A percentile compares a stretch with the other conserved stretches of the same genome.
phyloP scores from a whole-genome alignment of 2,888 invertebrate species.

The Lycia hirtaria region DNA sequence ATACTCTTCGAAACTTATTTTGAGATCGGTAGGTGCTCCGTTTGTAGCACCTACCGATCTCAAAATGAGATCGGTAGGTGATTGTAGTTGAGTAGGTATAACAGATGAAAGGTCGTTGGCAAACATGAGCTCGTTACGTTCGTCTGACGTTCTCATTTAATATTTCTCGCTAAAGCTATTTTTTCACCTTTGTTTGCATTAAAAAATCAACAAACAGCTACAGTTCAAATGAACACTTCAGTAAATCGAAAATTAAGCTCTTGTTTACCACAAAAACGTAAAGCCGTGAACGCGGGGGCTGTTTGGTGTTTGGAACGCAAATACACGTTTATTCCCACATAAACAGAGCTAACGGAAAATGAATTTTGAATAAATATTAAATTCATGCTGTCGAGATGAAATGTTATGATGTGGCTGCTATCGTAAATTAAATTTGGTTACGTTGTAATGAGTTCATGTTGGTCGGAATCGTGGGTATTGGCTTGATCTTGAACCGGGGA shows the following conservation, averaged over 20 bases:
- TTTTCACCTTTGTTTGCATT: conserved; percentile 30
- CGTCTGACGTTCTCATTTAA: conserved; percentile 12
- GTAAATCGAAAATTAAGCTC: conserved; percentile 53
- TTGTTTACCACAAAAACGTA: conserved; percentile 50
- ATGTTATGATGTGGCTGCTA: conserved; percentile 75
- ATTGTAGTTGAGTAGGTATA: conserved; percentile 19
- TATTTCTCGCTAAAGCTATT: conserved; percentile 15
- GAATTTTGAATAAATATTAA: conserved; percentile 63
- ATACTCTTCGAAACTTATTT: conserved; percentile 34
- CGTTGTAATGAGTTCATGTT: conserved; percentile 80
- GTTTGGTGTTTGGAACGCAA: conserved; percentile 40
- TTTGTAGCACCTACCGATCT: too few relatives aligned
- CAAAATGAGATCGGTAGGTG: conserved; percentile 23
- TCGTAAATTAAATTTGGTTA: conserved; percentile 82
- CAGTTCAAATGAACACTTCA: conserved; percentile 43
- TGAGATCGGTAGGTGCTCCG: conserved; percentile 24
- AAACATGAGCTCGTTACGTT: conserved; percentile 8
- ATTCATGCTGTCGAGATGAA: conserved; percentile 63
- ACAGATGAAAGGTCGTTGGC: conserved; percentile 12
- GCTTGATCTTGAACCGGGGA: conserved; percentile 80
- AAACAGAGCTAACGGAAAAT: conserved; percentile 56
- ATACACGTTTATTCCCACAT: conserved; percentile 57
- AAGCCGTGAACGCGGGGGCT: conserved; percentile 41
- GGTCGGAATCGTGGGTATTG: conserved; percentile 71
- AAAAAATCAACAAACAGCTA: conserved; percentile 32